Base-by-base conservation (phyloP, 2,113 vertebrate genomes). In the Chinchilla lanigera region DNA sequence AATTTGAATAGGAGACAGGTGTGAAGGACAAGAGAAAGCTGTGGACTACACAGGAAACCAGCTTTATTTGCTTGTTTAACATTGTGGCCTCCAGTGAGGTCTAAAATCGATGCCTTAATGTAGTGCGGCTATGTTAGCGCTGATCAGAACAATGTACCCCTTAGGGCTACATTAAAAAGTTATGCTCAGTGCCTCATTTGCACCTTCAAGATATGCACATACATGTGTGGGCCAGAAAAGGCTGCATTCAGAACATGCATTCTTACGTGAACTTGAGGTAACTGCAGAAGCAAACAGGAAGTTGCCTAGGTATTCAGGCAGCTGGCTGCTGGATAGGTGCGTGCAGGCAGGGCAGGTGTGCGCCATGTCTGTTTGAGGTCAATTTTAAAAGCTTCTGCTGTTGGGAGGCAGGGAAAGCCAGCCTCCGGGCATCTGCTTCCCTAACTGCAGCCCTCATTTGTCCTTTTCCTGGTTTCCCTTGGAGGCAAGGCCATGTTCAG, bases 151-250 rank as follows among this genome's bases (percentile, higher is more conserved):
- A 98, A 98, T 98, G 98, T 98, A 98, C 86, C 96, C 97, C 98
- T 97, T 92, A 98, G 98, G 98, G 98, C 97, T 97, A 98, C 98
- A 98, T 97, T 98, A 69, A 97, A 97, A 96, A 95, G 90, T 95
- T 85, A 33, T 94, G 97, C 97, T 97, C 47, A 33, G 60, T 50
- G 30, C 91, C 90, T 98, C 86, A 98, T 98, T 98, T 98, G 97
- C 98, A 98, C 89, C 83, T 96, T 97, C 95, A 98, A 98, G 96
- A 97, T 98, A 98, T 98, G 98, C 98, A 96, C 90, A 90, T 97
- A 96, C 98, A 98, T 97, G 98, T 97, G 63, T 56, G n/a, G 93
- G 90, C 96, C 95, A 95, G 95, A 95, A 94, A 97, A 89, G 88
- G 93, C 98, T 97, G 90, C 7, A 14, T 93, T 95, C 61, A 85